These are phyloP conservation scores for Cotesia typhae DNA, from an alignment of 1,140 invertebrate species.

Conservation along the genomic window DNA sequence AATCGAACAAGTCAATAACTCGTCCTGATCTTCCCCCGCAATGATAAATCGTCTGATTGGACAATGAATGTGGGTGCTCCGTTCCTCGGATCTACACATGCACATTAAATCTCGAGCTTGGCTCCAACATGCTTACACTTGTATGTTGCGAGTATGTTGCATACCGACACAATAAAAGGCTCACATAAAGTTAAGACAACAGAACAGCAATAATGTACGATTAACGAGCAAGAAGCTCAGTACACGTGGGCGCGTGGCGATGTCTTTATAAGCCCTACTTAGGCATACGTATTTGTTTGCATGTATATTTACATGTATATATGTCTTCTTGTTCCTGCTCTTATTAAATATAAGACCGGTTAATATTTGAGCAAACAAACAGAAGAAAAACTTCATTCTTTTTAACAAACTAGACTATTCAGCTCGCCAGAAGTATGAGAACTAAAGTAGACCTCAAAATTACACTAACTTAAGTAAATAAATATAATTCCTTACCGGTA, in stretches of 20 bases:
- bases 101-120: not conserved
- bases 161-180: too few relatives aligned
- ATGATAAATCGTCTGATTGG: slow-evolving; percentile 53
- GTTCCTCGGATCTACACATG: not conserved
- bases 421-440: too few relatives aligned
- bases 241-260: slow-evolving; percentile 45
- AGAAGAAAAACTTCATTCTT: not conserved
- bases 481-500: too few relatives aligned
- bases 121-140: not conserved
- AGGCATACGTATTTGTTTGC: slow-evolving; percentile 6
- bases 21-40: slow-evolving; percentile 50
- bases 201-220: not conserved
- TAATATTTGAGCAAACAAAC: not conserved
- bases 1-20: slow-evolving; percentile 63
- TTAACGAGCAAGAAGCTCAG: not conserved
- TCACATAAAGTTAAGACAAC: not conserved
- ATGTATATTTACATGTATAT: too few relatives aligned
- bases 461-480: too few relatives aligned
- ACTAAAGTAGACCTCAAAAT: too few relatives aligned
- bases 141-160: not conserved
- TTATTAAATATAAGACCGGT: slow-evolving; percentile 12
- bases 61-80: slow-evolving; percentile 56
- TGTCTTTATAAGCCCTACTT: slow-evolving; percentile 57
- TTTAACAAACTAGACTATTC: too few relatives aligned
- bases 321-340: not conserved